These are phyloP conservation scores for Arvicanthis niloticus DNA, from an alignment of 2,113 vertebrate genomes.

Conservation along the genomic window DNA sequence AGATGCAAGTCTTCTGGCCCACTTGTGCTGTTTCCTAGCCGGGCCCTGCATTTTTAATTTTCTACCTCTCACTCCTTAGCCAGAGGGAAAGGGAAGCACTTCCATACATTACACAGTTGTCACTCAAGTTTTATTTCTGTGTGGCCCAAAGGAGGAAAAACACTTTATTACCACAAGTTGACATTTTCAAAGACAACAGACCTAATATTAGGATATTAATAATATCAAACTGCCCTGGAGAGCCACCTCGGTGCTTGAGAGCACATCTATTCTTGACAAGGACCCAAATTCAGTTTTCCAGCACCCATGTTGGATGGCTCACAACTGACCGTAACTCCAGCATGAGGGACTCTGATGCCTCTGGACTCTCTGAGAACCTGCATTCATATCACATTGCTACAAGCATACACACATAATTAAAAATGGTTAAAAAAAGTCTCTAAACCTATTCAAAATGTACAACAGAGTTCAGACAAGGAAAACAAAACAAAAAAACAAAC, in stretches of 20 bases:
- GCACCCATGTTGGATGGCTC: background rate
- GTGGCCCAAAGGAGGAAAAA: background rate
- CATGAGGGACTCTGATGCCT: background rate
- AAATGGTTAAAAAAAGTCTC: background rate
- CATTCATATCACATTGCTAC: background rate
- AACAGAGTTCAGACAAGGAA: conserved; percentile 26
- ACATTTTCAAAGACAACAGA: background rate
- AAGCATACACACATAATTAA: background rate
- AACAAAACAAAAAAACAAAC: background rate
- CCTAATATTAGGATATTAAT: conserved; percentile 3
- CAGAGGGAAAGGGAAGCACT: background rate
- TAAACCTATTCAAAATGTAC: conserved; percentile 46
- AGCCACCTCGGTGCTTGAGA: background rate
- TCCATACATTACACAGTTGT: conserved; percentile 8
- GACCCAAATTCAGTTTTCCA: background rate
- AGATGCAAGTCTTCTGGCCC: background rate
- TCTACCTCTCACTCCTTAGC: conserved; percentile 9
- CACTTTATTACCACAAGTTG: background rate
- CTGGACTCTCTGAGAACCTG: background rate
- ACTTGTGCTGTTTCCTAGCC: background rate
- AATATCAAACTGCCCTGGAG: background rate
- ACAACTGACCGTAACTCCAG: background rate
- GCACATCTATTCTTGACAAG: background rate
- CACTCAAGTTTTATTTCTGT: conserved; percentile 3
- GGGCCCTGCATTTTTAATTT: background rate